Conservation (phyloP, 2,888 invertebrate species). For the Atrina japonica region DNA sequence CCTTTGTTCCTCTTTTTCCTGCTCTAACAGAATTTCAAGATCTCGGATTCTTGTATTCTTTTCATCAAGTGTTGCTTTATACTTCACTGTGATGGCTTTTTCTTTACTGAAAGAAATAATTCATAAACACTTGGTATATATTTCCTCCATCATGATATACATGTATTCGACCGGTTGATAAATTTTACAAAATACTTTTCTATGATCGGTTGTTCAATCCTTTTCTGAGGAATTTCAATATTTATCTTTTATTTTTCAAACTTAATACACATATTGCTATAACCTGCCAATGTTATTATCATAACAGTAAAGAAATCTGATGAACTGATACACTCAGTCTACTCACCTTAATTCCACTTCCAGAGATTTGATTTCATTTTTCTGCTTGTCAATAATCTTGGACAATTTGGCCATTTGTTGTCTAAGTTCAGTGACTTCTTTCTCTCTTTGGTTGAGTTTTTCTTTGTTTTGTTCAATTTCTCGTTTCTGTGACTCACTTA, state of each 20-base stretch:
- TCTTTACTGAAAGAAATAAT: conserved; percentile 69
- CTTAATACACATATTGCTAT: too few species aligned
- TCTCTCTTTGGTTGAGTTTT: conserved; percentile 66
- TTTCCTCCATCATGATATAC: too few species aligned
- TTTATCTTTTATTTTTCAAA: too few species aligned
- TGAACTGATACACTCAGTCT: too few species aligned
- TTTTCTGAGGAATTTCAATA: too few species aligned
- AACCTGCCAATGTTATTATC: too few species aligned
- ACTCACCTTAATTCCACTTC: conserved; percentile 71
- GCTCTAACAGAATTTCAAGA: conserved; percentile 68
- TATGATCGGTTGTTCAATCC: too few species aligned
- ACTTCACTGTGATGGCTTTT: conserved; percentile 68
- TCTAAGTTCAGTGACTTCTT: conserved; percentile 74
- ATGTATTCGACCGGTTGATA: too few species aligned
- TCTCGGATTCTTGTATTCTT: conserved; percentile 55
- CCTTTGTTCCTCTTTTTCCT: conserved; percentile 72
- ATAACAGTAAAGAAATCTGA: too few species aligned
- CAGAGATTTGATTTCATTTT: conserved; percentile 70
- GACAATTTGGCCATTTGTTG: conserved; percentile 79
- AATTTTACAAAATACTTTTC: too few species aligned
- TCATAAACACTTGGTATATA: background rate
- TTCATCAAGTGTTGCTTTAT: conserved; percentile 67
- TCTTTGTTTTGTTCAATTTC: conserved; percentile 76
- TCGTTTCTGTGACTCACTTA: conserved; percentile 79
- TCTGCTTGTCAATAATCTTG: conserved; percentile 78